phyloP scores from a whole-genome alignment of 2,888 invertebrate species.

The Stenolophus ochropezus region DNA sequence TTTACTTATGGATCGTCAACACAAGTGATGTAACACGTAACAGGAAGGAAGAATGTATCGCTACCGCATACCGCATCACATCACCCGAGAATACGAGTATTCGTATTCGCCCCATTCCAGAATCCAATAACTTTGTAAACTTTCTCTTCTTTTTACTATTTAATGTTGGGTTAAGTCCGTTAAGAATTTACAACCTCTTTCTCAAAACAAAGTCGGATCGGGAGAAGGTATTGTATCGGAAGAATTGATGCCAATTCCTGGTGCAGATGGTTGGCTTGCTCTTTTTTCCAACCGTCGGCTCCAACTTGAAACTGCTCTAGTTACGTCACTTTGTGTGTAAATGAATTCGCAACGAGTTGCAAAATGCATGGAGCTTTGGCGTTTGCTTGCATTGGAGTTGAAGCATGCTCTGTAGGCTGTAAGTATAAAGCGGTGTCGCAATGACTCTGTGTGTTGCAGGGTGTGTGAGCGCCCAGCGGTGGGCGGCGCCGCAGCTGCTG shows the following conservation, averaged over 20 bases:
- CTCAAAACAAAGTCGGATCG: slow-evolving; percentile 32
- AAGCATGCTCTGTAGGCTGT: no score
- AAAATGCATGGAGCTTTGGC: slow-evolving; percentile 2
- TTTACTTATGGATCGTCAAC: background rate
- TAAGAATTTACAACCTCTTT: slow-evolving; percentile 41
- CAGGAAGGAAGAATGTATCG: background rate
- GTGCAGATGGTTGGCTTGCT: background rate
- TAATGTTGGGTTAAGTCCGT: slow-evolving; percentile 43
- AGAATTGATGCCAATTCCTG: slow-evolving; percentile 13
- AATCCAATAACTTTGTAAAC: slow-evolving; percentile 31
- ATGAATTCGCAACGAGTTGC: slow-evolving; percentile 20
- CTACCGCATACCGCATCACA: slow-evolving; percentile 6
- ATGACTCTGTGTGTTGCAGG: slow-evolving; percentile 67
- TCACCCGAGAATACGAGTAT: slow-evolving; percentile 25
- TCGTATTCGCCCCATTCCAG: slow-evolving; percentile 10
- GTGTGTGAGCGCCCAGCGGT: slow-evolving; percentile 70
- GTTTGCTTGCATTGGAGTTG: background rate
- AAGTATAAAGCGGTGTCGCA: background rate
- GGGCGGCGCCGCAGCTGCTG: slow-evolving; percentile 70
- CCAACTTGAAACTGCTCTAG: slow-evolving; percentile 12
- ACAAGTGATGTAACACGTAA: slow-evolving; percentile 1
- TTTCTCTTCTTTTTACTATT: slow-evolving; percentile 43
- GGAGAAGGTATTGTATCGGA: background rate
- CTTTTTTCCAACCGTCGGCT: slow-evolving; percentile 9
- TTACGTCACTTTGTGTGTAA: slow-evolving; percentile 35